phyloP scores from a whole-genome alignment of 2,888 invertebrate species.

The Aricia artaxerxes region DNA sequence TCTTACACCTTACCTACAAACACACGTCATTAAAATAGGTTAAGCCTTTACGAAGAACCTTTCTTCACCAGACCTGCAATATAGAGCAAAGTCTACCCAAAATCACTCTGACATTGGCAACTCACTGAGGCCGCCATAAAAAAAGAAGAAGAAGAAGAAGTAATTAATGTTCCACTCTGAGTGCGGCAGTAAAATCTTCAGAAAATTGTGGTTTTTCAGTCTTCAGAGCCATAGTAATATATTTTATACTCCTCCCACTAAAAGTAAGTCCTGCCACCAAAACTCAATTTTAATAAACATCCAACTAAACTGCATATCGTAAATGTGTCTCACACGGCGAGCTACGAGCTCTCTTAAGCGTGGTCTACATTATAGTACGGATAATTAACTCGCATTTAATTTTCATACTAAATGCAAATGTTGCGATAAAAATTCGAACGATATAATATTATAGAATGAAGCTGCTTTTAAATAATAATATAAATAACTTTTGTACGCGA shows the following conservation, averaged over 20 bases:
- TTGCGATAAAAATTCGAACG: background rate
- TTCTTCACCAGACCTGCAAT: too few species aligned
- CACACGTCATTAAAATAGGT: too few species aligned
- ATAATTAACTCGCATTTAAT: constrained; percentile 8
- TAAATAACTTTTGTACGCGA: background rate
- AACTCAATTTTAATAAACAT: constrained; percentile 12
- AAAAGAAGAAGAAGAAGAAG: too few species aligned
- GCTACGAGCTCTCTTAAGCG: background rate
- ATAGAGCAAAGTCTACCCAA: too few species aligned
- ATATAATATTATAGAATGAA: background rate
- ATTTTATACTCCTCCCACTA: background rate
- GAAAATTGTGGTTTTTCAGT: too few species aligned
- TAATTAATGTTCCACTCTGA: too few species aligned
- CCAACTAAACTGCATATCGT: background rate
- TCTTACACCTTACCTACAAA: too few species aligned
- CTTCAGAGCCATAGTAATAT: too few species aligned
- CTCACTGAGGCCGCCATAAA: too few species aligned
- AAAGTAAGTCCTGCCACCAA: background rate
- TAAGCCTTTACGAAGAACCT: too few species aligned
- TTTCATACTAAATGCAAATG: background rate
- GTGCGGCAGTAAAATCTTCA: too few species aligned
- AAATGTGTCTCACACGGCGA: constrained; percentile 11
- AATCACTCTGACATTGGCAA: too few species aligned
- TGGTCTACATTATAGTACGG: constrained; percentile 1
- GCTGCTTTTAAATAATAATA: background rate